Evolutionary conservation across 2,888 invertebrate species (phyloP), one percentile per base, ranked within the genome.

Genomic region (Agrenia bidenticulata): DNA sequence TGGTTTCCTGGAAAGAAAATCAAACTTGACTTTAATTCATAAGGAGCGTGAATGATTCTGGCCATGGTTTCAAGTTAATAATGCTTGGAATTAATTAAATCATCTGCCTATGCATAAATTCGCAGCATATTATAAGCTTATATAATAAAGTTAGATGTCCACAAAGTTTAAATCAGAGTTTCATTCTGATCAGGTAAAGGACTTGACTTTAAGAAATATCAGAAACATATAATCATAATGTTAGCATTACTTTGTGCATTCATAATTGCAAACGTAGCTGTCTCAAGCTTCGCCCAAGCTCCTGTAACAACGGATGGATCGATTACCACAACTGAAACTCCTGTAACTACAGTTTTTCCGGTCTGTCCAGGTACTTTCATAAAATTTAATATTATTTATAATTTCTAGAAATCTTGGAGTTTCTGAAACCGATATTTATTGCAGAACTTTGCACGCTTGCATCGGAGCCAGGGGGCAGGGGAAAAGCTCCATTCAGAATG

Each of bases 401-500:
- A n/a, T n/a, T n/a, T n/a, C n/a, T n/a, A n/a, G n/a, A n/a, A n/a
- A n/a, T n/a, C n/a, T n/a, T n/a, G n/a, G n/a, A n/a, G n/a, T n/a
- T n/a, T n/a, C n/a, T n/a, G n/a, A n/a, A n/a, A n/a, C n/a, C n/a
- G n/a, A n/a, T 45, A 27, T 27, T 59, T 41, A 32, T 49, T 54
- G 19, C 15, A 69, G 69, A 64, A 19, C 51, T 54, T 23, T 69
- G 69, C 23, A 57, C 26, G 4, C 54, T 69, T 17, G 23, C 57
- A 17, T 50, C 63, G 17, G 64, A 64, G n/a, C 57, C 54, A 9
- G 56, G 54, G 2, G 64, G 64, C 2, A 21, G 59, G 21, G 66
- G 71, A 9, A 71, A 71, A 41, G 64, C 67, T 24, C 71, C 71
- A 1, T 71, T 71, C 50, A 49, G 51, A 17, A 57, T 56, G 61